phyloP scores from a whole-genome alignment of 2,888 invertebrate species.

The Pilophorus perplexus region DNA sequence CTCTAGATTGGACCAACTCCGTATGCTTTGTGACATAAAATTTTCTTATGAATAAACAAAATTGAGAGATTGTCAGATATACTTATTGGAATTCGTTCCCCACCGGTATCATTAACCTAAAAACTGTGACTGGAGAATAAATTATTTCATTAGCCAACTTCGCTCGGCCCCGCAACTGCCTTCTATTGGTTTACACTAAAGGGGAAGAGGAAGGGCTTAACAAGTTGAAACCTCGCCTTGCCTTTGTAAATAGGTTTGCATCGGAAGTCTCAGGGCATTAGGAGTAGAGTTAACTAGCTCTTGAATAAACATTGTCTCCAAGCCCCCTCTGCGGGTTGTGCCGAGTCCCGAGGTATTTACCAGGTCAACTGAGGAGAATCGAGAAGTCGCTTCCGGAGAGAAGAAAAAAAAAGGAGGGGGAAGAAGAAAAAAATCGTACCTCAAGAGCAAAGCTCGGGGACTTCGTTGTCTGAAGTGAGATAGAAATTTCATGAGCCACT shows the following conservation, averaged over 20 bases:
- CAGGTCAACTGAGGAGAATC: neutral
- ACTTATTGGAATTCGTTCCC: neutral
- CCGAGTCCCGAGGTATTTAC: neutral
- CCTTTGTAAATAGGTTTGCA: slow-evolving; percentile 39
- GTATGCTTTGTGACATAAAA: no score
- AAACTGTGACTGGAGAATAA: slow-evolving; percentile 15
- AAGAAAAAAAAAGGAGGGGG: neutral
- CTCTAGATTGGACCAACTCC: no score
- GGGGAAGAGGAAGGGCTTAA: no score
- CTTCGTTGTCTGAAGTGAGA: neutral
- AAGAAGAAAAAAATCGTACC: no score
- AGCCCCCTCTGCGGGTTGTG: neutral
- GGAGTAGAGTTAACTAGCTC: slow-evolving; percentile 36
- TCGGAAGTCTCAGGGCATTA: slow-evolving; percentile 27
- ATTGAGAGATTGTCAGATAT: no score
- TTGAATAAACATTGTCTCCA: slow-evolving; percentile 40
- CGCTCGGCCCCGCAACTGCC: neutral
- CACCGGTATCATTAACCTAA: neutral
- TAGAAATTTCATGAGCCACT: neutral
- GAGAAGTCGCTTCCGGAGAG: neutral
- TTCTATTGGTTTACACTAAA: slow-evolving; percentile 35
- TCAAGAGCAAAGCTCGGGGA: no score
- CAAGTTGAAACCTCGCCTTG: slow-evolving; percentile 31
- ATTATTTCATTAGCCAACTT: slow-evolving; percentile 38
- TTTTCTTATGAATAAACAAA: no score